These are phyloP conservation scores for Ennomos erosarius DNA, from an alignment of 2,888 invertebrate species.

Conservation along the genomic window DNA sequence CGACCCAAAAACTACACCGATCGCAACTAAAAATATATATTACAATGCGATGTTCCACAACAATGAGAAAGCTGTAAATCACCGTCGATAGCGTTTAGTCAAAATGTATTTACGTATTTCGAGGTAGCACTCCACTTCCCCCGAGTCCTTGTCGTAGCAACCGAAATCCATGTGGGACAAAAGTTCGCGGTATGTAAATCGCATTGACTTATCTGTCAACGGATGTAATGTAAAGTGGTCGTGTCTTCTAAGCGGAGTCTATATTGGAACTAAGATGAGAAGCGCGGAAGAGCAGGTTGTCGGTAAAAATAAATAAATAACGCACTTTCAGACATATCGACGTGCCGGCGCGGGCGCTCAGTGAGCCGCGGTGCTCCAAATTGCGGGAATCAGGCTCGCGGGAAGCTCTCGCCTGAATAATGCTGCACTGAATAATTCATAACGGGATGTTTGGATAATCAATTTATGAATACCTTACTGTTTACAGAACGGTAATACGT, in stretches of 20 bases:
- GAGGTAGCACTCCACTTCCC: constrained; percentile 89
- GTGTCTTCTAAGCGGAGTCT: constrained; percentile 76
- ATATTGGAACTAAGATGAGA: constrained; percentile 74
- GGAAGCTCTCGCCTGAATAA: constrained; percentile 49
- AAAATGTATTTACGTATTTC: constrained; percentile 87
- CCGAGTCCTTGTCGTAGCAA: constrained; percentile 87
- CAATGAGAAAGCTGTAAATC: constrained; percentile 72
- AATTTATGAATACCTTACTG: constrained; percentile 58
- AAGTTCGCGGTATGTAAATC: constrained; percentile 54
- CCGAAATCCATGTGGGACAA: constrained; percentile 85
- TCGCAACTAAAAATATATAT: constrained; percentile 84
- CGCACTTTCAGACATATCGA: constrained; percentile 79
- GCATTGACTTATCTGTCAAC: constrained; percentile 66
- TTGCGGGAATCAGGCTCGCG: constrained; percentile 68
- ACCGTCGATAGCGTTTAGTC: constrained; percentile 68
- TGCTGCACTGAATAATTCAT: constrained; percentile 57
- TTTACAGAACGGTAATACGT: constrained; percentile 40
- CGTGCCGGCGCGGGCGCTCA: constrained; percentile 68
- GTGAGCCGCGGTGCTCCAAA: constrained; percentile 68
- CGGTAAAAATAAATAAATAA: constrained; percentile 78
- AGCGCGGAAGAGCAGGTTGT: constrained; percentile 65
- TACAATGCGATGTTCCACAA: constrained; percentile 78
- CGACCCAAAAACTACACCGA: constrained; percentile 81
- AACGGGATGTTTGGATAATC: constrained; percentile 76
- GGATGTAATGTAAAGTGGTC: constrained; percentile 56